Conservation (phyloP, 1,140 invertebrate genomes). For the Diprion similis region DNA sequence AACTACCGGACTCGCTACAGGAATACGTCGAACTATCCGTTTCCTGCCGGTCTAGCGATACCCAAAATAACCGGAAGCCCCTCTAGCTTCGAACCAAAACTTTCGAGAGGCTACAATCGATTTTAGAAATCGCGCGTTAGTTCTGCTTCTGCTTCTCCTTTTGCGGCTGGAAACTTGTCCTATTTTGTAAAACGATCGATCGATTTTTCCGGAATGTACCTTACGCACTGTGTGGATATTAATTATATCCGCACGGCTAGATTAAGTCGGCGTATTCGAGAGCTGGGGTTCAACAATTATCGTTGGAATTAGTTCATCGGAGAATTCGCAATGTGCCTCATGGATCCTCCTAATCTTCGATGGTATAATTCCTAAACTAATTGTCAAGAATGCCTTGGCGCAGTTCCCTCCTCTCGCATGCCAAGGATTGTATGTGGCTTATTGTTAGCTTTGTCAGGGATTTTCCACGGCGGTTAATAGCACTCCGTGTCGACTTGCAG, state of each 20-base stretch:
- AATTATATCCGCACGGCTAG: slow-evolving; percentile 14
- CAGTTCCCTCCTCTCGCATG: slow-evolving; percentile 15
- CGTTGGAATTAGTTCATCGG: neutral
- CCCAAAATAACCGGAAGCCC: slow-evolving; percentile 1
- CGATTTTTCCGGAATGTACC: too few species aligned
- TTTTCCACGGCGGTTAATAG: neutral
- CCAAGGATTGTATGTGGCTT: slow-evolving; percentile 20
- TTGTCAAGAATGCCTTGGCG: slow-evolving; percentile 17
- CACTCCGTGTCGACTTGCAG: neutral
- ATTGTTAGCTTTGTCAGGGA: slow-evolving; percentile 8
- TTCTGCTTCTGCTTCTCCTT: too few species aligned
- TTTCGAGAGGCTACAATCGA: too few species aligned
- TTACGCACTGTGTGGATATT: neutral
- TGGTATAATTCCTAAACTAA: slow-evolving; percentile 22
- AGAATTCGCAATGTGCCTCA: neutral
- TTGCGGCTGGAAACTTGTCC: too few species aligned
- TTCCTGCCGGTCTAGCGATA: neutral
- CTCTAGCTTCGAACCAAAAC: neutral
- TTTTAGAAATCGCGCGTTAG: too few species aligned
- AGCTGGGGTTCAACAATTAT: slow-evolving; percentile 16
- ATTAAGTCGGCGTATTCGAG: neutral
- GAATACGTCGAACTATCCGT: too few species aligned
- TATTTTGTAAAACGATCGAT: too few species aligned
- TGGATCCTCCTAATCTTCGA: neutral
- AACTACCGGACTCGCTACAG: too few species aligned